Evolutionary conservation across 2,888 invertebrate species (phyloP).

Genomic region (Diadromus collaris): DNA sequence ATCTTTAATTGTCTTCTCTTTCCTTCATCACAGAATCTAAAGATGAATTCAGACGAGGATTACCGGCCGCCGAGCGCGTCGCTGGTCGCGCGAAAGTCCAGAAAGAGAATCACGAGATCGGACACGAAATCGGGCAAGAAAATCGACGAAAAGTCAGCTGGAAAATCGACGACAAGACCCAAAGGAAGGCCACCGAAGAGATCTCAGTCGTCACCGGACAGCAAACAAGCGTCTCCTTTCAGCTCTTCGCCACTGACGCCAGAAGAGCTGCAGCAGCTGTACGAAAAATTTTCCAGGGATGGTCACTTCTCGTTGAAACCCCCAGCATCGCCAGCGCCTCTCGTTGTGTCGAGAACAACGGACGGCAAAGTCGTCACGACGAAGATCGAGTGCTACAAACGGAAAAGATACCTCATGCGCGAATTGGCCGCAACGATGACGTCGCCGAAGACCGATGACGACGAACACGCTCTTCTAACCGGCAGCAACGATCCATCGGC

Average conservation of each 20-base stretch:
- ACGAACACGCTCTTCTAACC: background rate
- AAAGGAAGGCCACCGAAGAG: background rate
- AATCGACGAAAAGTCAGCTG: background rate
- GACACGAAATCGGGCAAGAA: background rate
- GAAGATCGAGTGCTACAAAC: conserved; percentile 24
- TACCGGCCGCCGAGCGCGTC: background rate
- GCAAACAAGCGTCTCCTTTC: background rate
- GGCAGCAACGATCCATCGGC: background rate
- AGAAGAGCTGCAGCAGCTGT: conserved; percentile 33
- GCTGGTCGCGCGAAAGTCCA: background rate
- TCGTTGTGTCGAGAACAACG: conserved; percentile 11
- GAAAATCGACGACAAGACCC: background rate
- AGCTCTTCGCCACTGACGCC: conserved; percentile 22
- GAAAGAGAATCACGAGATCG: conserved; percentile 16
- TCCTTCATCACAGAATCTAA: background rate
- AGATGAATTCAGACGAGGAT: conserved; percentile 37
- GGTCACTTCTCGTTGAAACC: conserved; percentile 34
- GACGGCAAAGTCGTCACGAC: conserved; percentile 25
- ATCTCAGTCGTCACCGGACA: background rate
- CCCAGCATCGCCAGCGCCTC: background rate
- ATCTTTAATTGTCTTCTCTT: background rate
- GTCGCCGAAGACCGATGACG: background rate
- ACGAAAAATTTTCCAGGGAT: conserved; percentile 30
- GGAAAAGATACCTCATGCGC: background rate
- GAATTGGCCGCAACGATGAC: background rate